These are phyloP conservation scores for Paraplagusia blochii DNA, from an alignment of 2,113 vertebrate genomes.

Conservation along the genomic window DNA sequence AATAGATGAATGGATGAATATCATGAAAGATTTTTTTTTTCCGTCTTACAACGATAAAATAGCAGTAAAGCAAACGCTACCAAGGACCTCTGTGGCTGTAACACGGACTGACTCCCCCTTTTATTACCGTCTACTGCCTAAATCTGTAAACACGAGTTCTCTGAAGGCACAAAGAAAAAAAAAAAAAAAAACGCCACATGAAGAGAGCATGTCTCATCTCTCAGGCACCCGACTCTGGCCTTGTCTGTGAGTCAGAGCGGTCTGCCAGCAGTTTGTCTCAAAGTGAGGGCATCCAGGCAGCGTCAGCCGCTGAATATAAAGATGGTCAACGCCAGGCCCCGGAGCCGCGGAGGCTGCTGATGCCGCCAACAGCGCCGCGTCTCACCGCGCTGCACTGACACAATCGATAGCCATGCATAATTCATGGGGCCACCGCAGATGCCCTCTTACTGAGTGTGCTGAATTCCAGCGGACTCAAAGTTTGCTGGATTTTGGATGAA, in stretches of 20 bases:
- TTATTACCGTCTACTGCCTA: background rate
- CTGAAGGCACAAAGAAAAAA: background rate
- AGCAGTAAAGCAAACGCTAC: too few species aligned
- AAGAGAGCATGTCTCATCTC: conserved; percentile 20
- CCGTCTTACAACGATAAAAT: too few species aligned
- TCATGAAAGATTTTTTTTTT: too few species aligned
- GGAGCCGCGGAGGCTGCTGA: too few species aligned
- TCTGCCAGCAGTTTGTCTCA: conserved; percentile 67
- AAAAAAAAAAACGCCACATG: conserved; percentile 6
- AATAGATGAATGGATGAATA: too few species aligned
- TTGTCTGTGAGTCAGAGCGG: conserved; percentile 56
- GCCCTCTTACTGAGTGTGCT: conserved; percentile 64
- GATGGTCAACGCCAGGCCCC: conserved; percentile 16
- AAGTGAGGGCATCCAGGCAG: conserved; percentile 70
- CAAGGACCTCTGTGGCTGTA: too few species aligned
- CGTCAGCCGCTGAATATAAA: conserved; percentile 67
- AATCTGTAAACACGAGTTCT: conserved; percentile 5
- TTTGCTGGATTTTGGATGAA: conserved; percentile 51
- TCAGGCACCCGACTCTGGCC: conserved; percentile 42
- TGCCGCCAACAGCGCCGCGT: conserved; percentile 49
- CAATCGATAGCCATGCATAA: conserved; percentile 75
- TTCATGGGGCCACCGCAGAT: conserved; percentile 64
- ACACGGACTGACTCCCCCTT: too few species aligned
- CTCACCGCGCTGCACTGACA: conserved; percentile 61
- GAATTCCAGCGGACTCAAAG: conserved; percentile 61